These are phyloP conservation scores for Sparus aurata DNA, from an alignment of 2,797 vertebrate species.

Conservation along the genomic window DNA sequence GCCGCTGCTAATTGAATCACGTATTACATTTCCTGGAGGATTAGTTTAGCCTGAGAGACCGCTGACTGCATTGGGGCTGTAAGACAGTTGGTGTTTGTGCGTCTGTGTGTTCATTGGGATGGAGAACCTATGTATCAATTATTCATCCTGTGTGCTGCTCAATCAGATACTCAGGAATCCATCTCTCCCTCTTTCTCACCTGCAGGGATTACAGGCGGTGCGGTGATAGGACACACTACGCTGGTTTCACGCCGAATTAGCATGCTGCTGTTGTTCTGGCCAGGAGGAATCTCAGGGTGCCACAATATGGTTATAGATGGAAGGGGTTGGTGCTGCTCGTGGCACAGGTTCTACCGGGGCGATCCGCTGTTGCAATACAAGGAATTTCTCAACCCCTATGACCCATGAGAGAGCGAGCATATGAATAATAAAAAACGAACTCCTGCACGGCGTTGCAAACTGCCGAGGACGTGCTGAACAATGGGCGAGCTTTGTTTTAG, in stretches of 20 bases:
- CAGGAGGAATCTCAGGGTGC: conserved; percentile 35
- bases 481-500: conserved; percentile 14
- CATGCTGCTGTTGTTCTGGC: conserved; percentile 62
- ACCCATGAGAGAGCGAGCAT: neutral
- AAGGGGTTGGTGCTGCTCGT: conserved; percentile 24
- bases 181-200: conserved; percentile 67
- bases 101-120: conserved; percentile 59
- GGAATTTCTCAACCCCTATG: conserved; percentile 21
- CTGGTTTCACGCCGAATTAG: conserved; percentile 63
- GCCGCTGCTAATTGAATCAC: conserved; percentile 72
- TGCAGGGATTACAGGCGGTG: conserved; percentile 70
- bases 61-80: conserved; percentile 44
- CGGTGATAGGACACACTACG: conserved; percentile 54
- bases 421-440: conserved; percentile 39
- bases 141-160: conserved; percentile 76
- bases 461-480: neutral
- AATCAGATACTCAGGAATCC: conserved; percentile 76
- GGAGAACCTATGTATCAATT: conserved; percentile 74
- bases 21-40: conserved; percentile 75
- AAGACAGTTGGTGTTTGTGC: conserved; percentile 57
- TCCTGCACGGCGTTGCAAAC: neutral
- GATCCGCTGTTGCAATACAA: conserved; percentile 20
- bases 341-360: conserved; percentile 35
- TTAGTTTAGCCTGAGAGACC: conserved; percentile 71
- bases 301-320: conserved; percentile 43